phyloP scores from a whole-genome alignment of 2,797 vertebrate genomes.

The Orientallactaga sibirica region DNA sequence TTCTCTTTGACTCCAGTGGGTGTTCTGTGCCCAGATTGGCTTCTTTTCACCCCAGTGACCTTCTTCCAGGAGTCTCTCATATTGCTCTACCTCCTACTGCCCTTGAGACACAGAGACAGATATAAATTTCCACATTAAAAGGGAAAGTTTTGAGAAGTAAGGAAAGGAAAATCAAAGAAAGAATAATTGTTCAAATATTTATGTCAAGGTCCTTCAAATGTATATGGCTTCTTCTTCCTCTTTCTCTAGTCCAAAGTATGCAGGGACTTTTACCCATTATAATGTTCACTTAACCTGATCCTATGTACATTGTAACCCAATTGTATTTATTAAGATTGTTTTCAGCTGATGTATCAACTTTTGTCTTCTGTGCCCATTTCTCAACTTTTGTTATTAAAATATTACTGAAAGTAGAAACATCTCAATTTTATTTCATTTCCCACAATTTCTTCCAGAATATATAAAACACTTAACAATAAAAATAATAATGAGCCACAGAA shows the following conservation, averaged over 20 bases:
- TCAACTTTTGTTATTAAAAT: slow-evolving; percentile 47
- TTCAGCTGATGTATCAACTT: slow-evolving; percentile 20
- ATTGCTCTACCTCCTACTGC: slow-evolving; percentile 20
- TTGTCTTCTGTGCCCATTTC: neutral
- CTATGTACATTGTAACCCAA: neutral
- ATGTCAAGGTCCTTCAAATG: neutral
- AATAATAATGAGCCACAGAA: neutral
- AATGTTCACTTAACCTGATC: neutral
- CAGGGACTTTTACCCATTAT: neutral
- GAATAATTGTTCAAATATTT: slow-evolving; percentile 57
- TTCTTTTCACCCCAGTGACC: neutral
- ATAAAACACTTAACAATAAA: slow-evolving; percentile 26
- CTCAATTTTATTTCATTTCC: neutral
- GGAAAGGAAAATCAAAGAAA: slow-evolving; percentile 44
- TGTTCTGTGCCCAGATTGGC: slow-evolving; percentile 21
- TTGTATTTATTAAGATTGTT: neutral
- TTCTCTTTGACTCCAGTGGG: slow-evolving; percentile 60
- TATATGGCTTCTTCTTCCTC: neutral
- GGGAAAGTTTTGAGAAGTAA: neutral
- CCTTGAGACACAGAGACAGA: slow-evolving; percentile 16
- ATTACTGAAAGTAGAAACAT: neutral
- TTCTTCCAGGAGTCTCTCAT: slow-evolving; percentile 48
- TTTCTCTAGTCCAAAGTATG: neutral
- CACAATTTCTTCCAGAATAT: slow-evolving; percentile 15
- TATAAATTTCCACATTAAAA: slow-evolving; percentile 55